These are phyloP conservation scores for Thymelicus lineola DNA, from an alignment of 2,888 invertebrate species.

Conservation along the genomic window DNA sequence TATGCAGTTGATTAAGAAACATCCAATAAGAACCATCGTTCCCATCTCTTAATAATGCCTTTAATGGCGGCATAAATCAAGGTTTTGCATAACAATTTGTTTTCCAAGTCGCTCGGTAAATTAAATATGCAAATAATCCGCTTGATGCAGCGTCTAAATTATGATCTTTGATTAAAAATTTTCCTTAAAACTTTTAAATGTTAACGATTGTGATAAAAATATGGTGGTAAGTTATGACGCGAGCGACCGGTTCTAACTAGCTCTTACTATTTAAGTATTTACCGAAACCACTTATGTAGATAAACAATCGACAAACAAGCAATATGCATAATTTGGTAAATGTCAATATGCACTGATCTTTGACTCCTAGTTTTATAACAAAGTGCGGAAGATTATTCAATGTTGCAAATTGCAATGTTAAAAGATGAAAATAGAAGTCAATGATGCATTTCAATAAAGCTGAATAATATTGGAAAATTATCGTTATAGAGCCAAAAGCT, in stretches of 20 bases:
- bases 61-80: constrained; percentile 27
- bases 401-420: too few species aligned
- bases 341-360: not conserved
- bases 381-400: too few species aligned
- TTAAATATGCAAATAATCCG: constrained; percentile 31
- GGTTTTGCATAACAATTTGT: constrained; percentile 35
- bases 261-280: too few species aligned
- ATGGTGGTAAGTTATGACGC: too few species aligned
- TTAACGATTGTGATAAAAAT: not conserved
- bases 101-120: constrained; percentile 29
- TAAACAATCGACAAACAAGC: not conserved
- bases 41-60: constrained; percentile 15
- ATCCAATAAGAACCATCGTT: constrained; percentile 9
- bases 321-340: not conserved
- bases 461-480: too few species aligned
- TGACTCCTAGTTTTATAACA: not conserved
- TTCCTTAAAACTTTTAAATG: constrained; percentile 2
- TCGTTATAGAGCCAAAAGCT: too few species aligned
- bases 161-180: constrained; percentile 15
- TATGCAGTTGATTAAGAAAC: constrained; percentile 21
- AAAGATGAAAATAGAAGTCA: too few species aligned
- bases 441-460: too few species aligned
- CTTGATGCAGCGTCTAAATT: constrained; percentile 22
- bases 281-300: too few species aligned
- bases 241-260: too few species aligned